Conservation (phyloP, 2,888 invertebrate species). For the Noctua fimbriata region DNA sequence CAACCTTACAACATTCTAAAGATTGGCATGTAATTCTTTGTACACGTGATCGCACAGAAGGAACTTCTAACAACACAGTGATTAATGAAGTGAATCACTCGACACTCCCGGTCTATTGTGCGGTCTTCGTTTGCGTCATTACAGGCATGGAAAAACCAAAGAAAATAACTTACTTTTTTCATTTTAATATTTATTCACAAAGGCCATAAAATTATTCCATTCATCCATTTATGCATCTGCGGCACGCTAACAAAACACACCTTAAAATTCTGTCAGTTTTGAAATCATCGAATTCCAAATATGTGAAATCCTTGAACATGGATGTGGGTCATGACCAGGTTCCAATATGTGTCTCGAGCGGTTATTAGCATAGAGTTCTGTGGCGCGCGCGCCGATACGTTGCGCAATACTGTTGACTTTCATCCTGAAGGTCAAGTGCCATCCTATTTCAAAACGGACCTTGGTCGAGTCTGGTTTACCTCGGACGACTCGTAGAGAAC, state of each 20-base stretch:
- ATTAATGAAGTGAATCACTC: conserved; percentile 71
- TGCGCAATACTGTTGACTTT: conserved; percentile 90
- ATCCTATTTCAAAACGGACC: conserved; percentile 90
- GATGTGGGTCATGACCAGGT: conserved; percentile 89
- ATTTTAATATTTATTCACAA: conserved; percentile 44
- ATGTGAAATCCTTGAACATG: conserved; percentile 90
- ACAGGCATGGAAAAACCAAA: conserved; percentile 69
- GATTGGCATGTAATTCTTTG: conserved; percentile 66
- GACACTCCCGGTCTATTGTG: conserved; percentile 68
- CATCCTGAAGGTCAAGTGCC: conserved; percentile 90
- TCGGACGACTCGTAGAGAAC: conserved; percentile 82
- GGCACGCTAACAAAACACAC: conserved; percentile 81
- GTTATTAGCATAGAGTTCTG: conserved; percentile 88
- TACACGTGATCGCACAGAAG: conserved; percentile 53
- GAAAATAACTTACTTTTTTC: conserved; percentile 67
- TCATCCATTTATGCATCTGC: conserved; percentile 73
- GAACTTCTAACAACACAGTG: conserved; percentile 60
- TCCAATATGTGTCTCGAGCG: conserved; percentile 86
- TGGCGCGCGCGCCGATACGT: conserved; percentile 82
- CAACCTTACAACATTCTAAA: conserved; percentile 72
- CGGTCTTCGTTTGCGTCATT: conserved; percentile 65
- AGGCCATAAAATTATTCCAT: conserved; percentile 68
- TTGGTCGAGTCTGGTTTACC: conserved; percentile 88
- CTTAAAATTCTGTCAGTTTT: conserved; percentile 85
- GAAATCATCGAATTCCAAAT: conserved; percentile 89